Percentiles rank a stretch among this genome's conserved stretches.
phyloP scores from a whole-genome alignment of 2,113 vertebrate genomes.

The Delphinapterus leucas region DNA sequence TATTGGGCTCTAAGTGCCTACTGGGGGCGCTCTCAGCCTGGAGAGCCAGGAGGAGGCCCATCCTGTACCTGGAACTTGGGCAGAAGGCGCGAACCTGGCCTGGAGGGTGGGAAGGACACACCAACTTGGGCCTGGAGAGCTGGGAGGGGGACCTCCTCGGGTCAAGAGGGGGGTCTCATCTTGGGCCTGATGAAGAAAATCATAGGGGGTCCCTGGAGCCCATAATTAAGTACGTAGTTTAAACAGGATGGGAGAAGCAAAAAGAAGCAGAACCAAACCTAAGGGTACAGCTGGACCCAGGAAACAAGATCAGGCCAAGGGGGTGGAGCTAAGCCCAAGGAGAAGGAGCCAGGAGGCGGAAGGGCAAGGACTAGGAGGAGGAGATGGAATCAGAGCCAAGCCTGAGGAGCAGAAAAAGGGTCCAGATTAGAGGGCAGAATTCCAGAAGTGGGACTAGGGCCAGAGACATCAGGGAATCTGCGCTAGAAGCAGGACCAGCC shows the following conservation, averaged over 20 bases:
- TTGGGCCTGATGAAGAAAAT: neutral
- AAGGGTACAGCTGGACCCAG: neutral
- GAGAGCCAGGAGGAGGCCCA: neutral
- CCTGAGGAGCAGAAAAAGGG: neutral
- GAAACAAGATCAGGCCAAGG: neutral
- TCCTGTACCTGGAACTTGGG: neutral
- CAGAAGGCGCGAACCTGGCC: neutral
- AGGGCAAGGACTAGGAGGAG: neutral
- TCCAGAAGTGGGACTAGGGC: neutral
- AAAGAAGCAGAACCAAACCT: neutral
- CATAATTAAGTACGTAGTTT: neutral
- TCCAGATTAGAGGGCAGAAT: neutral
- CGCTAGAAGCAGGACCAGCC: accelerated
- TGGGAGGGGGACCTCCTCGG: neutral
- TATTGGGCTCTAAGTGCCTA: neutral
- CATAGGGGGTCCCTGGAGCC: accelerated
- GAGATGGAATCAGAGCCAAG: neutral
- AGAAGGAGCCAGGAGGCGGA: neutral
- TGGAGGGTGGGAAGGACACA: neutral
- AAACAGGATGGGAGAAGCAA: neutral
- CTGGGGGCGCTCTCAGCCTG: neutral
- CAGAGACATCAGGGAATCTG: neutral
- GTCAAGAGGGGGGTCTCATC: neutral
- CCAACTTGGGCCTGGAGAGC: neutral
- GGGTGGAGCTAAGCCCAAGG: neutral